Evolutionary conservation across 2,888 invertebrate species (phyloP).

Genomic region (Sclerodermus sp.): DNA sequence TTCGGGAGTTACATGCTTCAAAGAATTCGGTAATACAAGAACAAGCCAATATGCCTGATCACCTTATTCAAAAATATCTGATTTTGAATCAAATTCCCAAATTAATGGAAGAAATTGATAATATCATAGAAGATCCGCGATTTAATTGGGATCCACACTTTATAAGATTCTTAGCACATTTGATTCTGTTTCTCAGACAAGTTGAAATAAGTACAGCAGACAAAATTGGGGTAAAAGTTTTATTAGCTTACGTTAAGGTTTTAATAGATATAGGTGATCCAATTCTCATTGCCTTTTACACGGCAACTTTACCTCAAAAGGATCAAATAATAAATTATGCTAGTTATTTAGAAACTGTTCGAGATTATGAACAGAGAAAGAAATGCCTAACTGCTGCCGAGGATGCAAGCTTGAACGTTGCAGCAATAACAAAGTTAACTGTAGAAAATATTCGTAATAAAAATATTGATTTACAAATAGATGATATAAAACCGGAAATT

Average conservation of each 20-base stretch:
- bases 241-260: conserved; percentile 73
- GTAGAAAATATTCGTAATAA: conserved; percentile 73
- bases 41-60: conserved; percentile 69
- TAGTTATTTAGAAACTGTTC: conserved; percentile 69
- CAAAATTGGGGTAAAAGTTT: conserved; percentile 73
- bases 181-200: conserved; percentile 79
- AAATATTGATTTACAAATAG: conserved; percentile 41
- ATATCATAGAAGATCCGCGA: conserved; percentile 64
- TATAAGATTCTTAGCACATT: conserved; percentile 81
- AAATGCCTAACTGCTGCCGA: conserved; percentile 72
- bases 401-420: conserved; percentile 78
- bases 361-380: conserved; percentile 67
- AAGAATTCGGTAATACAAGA: conserved; percentile 61
- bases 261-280: conserved; percentile 76
- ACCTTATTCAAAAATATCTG: conserved; percentile 80
- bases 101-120: conserved; percentile 71
- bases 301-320: conserved; percentile 72
- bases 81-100: conserved; percentile 80
- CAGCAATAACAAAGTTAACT: conserved; percentile 79
- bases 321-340: conserved; percentile 66
- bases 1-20: conserved; percentile 68
- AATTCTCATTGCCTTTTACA: conserved; percentile 82
- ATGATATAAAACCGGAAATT: conserved; percentile 58
- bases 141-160: conserved; percentile 62
- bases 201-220: conserved; percentile 74